A percentile compares a stretch with the other conserved stretches of the same genome.
Evolutionary conservation across 2,888 invertebrate genomes (phyloP).

Genomic region (Zele albiditarsus): DNA sequence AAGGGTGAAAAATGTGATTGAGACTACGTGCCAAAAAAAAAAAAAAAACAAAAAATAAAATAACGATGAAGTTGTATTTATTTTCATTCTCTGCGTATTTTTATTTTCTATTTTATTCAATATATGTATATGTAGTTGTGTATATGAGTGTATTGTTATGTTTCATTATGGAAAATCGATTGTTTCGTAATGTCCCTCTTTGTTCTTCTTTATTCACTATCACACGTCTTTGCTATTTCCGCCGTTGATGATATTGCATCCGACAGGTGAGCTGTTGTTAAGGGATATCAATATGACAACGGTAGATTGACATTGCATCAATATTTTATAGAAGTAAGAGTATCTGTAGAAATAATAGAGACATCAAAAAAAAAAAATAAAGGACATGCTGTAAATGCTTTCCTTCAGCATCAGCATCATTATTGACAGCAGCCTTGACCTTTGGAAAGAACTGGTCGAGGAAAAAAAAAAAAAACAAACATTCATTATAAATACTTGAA

Average conservation of each 20-base stretch:
- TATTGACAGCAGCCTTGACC: neutral
- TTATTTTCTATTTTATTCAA: neutral
- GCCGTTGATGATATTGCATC: neutral
- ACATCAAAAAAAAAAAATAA: neutral
- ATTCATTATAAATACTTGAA: neutral
- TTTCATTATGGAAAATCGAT: slow-evolving; percentile 1
- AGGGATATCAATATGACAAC: neutral
- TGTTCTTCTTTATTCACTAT: neutral
- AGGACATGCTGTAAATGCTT: neutral
- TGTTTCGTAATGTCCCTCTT: neutral
- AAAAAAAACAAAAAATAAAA: no score
- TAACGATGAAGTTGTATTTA: neutral
- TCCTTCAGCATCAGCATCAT: neutral
- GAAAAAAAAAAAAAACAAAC: neutral
- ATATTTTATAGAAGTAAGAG: neutral
- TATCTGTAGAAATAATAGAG: neutral
- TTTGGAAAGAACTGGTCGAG: neutral
- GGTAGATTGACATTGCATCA: neutral
- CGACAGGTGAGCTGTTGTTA: neutral
- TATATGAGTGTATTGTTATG: neutral
- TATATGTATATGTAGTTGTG: neutral
- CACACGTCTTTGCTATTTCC: neutral
- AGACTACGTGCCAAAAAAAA: neutral
- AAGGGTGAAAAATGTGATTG: slow-evolving; percentile 4
- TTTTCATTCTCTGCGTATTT: neutral